phyloP scores from a whole-genome alignment of 64 coral and sea anemone species.

The Trachythela sp. region DNA sequence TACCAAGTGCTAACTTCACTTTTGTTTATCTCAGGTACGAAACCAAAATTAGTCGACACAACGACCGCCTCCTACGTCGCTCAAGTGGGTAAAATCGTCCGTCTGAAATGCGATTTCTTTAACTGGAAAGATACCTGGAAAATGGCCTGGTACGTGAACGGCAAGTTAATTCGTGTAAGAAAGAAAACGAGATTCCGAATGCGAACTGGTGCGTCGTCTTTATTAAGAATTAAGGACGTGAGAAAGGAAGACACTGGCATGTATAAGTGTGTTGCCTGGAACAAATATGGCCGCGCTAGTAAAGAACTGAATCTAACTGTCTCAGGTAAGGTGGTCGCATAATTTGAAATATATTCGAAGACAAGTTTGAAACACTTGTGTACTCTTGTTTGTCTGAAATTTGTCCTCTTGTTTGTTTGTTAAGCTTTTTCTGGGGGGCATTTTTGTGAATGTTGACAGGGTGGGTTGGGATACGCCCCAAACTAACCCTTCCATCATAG shows the following conservation, averaged over 20 bases:
- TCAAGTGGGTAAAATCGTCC: not conserved
- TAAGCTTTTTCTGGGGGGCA: too few species aligned
- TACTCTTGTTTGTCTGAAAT: not conserved
- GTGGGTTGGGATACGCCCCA: too few species aligned
- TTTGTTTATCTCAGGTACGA: not conserved
- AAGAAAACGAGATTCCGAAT: not conserved
- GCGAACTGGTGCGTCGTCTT: not conserved
- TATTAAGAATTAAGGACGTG: not conserved
- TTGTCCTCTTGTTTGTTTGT: too few species aligned
- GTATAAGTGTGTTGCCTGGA: not conserved
- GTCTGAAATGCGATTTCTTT: not conserved
- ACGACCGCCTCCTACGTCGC: not conserved
- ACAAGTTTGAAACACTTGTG: not conserved
- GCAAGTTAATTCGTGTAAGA: not conserved
- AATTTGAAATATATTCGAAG: too few species aligned
- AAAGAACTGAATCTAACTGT: not conserved
- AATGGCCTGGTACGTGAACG: not conserved
- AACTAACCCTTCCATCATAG: too few species aligned
- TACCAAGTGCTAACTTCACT: not conserved
- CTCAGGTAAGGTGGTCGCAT: not conserved
- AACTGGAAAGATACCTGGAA: not conserved
- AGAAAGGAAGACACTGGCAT: not conserved
- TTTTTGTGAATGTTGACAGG: too few species aligned
- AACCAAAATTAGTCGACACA: not conserved
- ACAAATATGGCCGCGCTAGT: not conserved